These are phyloP conservation scores for Mamestra configurata DNA, from an alignment of 1,140 invertebrate genomes.

Conservation along the genomic window DNA sequence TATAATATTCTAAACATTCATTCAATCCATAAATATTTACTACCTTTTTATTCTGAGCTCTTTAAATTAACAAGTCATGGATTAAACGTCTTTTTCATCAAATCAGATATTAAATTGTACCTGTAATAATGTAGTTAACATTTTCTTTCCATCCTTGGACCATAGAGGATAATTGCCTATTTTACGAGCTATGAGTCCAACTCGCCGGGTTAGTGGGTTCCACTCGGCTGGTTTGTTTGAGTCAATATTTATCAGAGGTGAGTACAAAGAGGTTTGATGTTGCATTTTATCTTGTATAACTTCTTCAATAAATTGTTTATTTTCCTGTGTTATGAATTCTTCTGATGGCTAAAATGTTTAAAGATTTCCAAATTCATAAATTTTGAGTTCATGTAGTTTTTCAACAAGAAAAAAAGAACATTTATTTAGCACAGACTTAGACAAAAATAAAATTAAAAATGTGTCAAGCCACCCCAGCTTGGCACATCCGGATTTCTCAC, in stretches of 20 bases:
- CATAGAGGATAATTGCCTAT: constrained; percentile 98
- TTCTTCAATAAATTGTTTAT: constrained; percentile 94
- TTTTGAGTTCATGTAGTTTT: too few species aligned
- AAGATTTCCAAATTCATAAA: too few species aligned
- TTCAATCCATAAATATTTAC: neutral
- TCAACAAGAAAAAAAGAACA: too few species aligned
- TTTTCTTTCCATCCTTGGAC: constrained; percentile 94
- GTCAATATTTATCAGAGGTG: constrained; percentile 85
- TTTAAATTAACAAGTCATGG: too few species aligned
- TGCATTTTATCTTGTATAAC: constrained; percentile 91
- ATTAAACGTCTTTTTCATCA: too few species aligned
- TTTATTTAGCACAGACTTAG: too few species aligned
- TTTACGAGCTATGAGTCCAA: constrained; percentile 97
- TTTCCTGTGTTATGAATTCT: constrained; percentile 93
- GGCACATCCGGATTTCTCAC: too few species aligned
- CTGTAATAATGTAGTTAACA: constrained; percentile 95
- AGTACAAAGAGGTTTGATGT: constrained; percentile 68
- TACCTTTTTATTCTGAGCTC: neutral
- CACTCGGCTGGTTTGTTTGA: constrained; percentile 89
- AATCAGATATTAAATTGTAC: constrained; percentile 80
- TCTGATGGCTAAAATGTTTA: constrained; percentile 88
- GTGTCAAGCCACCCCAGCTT: too few species aligned
- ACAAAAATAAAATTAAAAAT: too few species aligned
- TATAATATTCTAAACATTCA: neutral
- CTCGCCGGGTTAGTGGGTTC: constrained; percentile 90